Base-by-base conservation (phyloP, 2,797 vertebrate genomes). In the Falco peregrinus region DNA sequence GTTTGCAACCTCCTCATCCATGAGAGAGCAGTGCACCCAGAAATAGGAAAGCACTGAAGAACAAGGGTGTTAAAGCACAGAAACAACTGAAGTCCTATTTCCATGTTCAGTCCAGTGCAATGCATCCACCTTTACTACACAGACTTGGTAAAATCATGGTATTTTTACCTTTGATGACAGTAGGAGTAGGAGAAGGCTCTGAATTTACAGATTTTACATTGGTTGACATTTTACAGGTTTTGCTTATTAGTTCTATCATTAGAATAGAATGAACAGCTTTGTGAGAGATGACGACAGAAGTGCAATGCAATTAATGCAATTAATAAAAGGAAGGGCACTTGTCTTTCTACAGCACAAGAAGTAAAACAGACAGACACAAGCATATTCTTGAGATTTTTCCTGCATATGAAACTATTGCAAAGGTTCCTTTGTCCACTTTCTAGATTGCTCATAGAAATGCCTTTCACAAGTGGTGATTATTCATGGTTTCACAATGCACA, bases 401-500 rank as follows among this genome's bases (percentile, higher is more conserved):
- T 76, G 56, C 7, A 5, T 56, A 51, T 60, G 71, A 85, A 92
- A 82, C n/a, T 33, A 17, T 43, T 64, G 91, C 89, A 96, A 90
- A 89, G 45, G 19, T 89, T 71, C 31, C 35, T 95, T 97, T 97
- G 95, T 95, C 67, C 13, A 18, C 83, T 90, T 88, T 75, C 91
- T 90, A 94, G 84, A 71, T 94, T 83, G 45, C 51, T 94, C n/a
- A 67, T 16, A 96, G 65, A 95, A 96, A 90, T 80, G 51, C 33
- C 53, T 96, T 96, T 93, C 78, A 94, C 70, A 91, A 95, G 51
- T 24, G 39, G 41, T 80, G 78, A 82, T 96, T 96, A 94, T 97
- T 92, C 96, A 95, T 93, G 77, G 79, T 89, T 95, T 94, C 77
- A 94, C 87, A 97, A 87, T 80, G 73, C 89, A 91, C 84, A 79